Base-by-base conservation (phyloP, 2,113 vertebrate species). In the Silurus asotus region DNA sequence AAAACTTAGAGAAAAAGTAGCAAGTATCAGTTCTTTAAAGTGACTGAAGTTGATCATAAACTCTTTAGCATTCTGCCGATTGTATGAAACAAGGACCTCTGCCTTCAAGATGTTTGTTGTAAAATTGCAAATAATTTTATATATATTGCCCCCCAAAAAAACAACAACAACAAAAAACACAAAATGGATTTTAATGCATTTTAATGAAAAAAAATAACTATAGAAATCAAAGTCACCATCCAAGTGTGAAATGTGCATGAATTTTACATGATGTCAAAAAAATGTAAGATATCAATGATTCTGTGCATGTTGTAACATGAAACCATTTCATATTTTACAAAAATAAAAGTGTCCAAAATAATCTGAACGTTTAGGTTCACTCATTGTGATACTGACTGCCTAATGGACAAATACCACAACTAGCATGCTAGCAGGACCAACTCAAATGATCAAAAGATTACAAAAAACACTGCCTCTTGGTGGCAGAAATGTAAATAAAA, bases 261-360 rank as follows among this genome's bases (percentile, higher is more conserved):
- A 17, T 61, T 48, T 80, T 56, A 59, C 17, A 45, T 59, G 77
- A 61, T 4, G 7, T 23, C 51, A 11, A 61, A 49, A 78, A 9
- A 14, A 55, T 14, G 14, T 79, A 10, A n/a, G 13, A 19, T 80
- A 17, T 77, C 10, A 77, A 28, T 55, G 51, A 55, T 76, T 1
- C 10, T 61, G 56, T 80, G 77, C 77, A 80, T 80, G 77, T 23
- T 61, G 77, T 80, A 61, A 80, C 17, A 58, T 48, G 45, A 80
- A 61, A 28, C 56, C 37, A 48, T 37, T 45, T 61, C 14, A 48
- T 37, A 80, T 45, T 80, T 80, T 48, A 48, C 4, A 9, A 23
- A 80, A 80, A 80, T 80, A 80, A 80, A 80, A 61, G 5, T 79
- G 28, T 80, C 28, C 17, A 11, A 61, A 23, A 7, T 19, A 58